Conservation (phyloP, 2,888 invertebrate genomes). For the Lasioglossum oenotherae region DNA sequence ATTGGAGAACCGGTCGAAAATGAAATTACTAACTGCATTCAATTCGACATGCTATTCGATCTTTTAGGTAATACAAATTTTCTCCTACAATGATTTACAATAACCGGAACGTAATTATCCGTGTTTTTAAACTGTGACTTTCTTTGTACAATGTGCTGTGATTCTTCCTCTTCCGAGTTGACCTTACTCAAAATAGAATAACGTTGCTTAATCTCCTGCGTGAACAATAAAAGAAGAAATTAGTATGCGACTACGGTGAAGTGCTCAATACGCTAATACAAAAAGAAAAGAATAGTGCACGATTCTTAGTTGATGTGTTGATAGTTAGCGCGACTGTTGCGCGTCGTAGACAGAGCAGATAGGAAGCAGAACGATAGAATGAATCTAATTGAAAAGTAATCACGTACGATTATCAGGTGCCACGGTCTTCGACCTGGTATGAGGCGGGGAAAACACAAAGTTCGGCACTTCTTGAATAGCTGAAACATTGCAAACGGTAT, state of each 20-base stretch:
- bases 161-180: conserved; percentile 11
- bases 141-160: conserved; percentile 12
- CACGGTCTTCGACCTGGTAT: conserved; percentile 70
- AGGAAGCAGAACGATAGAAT: conserved; percentile 10
- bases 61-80: conserved; percentile 61
- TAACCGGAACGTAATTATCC: conserved; percentile 21
- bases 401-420: conserved; percentile 74
- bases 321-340: neutral
- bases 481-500: conserved; percentile 49
- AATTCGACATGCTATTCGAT: conserved; percentile 52
- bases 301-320: neutral
- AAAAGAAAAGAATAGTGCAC: neutral
- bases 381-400: conserved; percentile 56
- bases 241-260: neutral
- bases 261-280: neutral
- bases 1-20: conserved; percentile 20
- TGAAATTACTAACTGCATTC: conserved; percentile 40
- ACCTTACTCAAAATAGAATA: conserved; percentile 20
- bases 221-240: neutral
- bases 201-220: conserved; percentile 36
- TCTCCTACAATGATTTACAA: conserved; percentile 49
- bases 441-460: conserved; percentile 78
- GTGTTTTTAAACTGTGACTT: conserved; percentile 9
- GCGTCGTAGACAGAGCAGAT: neutral
- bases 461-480: conserved; percentile 71